Evolutionary conservation across 37 sponge, comb jelly and placozoan species (phyloP), one percentile per base, ranked within the genome.

Genomic region (Bolinopsis microptera): DNA sequence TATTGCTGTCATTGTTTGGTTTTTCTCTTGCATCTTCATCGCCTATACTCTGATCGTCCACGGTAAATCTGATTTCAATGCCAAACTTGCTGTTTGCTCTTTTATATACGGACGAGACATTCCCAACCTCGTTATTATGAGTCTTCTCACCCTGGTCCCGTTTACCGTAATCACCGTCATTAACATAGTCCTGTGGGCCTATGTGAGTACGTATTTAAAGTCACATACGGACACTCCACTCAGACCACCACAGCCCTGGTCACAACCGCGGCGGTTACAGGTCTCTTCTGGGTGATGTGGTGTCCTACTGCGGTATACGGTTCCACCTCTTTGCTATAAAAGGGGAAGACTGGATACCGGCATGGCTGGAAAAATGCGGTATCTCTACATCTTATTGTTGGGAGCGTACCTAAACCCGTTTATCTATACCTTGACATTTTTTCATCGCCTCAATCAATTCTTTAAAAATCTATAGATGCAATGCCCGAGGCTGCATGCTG

Each of bases 321-420:
- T 72, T 72, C 18, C 75, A 72, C 31, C 31, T 30, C 75, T 72
- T n/a, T 23, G 75, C 75, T n/a, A 72, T 72, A 5, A 8, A 23
- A 5, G 75, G 31, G 31, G 75, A 72, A 24, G 31, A 72, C 3
- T n/a, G 3, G 3, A 28, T 72, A 2, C 31, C 75, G 31, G 75
- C 18, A 2, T n/a, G 75, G 26, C 26, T 72, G 75, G 75, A 72
- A n/a, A 72, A 72, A 72, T 8, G 22, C 26, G 75, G 26, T 72
- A 72, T 72, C 31, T 72, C 31, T 72, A 72, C 75, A 72, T 72
- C n/a, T n/a, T n/a, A n/a, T n/a, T n/a, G 75, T 72, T 72, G 13
- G 75, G 75, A 72, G 75, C 75, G 31, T 72, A 72, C 18, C 31
- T n/a, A 8, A 72, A 72, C 18, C 75, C 75, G 5, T n/a, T 72